phyloP scores from a whole-genome alignment of 2,888 invertebrate species.

The Catonia carolina region DNA sequence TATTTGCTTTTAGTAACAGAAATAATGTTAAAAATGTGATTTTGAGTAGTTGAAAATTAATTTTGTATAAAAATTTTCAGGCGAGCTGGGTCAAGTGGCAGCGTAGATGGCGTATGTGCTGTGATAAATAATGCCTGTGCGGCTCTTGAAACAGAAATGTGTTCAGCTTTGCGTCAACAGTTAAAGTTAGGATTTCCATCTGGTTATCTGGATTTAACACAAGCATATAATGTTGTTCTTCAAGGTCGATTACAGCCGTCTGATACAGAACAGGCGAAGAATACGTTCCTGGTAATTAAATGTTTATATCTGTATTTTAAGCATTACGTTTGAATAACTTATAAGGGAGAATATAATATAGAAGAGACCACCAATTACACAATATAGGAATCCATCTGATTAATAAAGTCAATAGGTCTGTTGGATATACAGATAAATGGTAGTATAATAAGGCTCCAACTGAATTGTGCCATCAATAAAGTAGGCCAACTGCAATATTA shows the following conservation, averaged over 20 bases:
- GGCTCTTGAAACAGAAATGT: conserved; percentile 78
- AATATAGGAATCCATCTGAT: no score
- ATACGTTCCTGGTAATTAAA: conserved; percentile 63
- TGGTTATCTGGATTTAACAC: conserved; percentile 67
- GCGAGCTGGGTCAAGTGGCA: conserved; percentile 83
- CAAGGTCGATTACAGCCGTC: conserved; percentile 70
- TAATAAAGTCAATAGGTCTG: no score
- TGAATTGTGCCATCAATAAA: no score
- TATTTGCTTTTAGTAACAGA: no score
- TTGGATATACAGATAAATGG: no score
- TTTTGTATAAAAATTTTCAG: conserved; percentile 45
- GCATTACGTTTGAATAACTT: no score
- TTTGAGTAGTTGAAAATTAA: no score
- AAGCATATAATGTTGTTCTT: conserved; percentile 78
- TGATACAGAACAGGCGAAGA: conserved; percentile 69
- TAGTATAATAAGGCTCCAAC: no score
- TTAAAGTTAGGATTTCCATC: conserved; percentile 74
- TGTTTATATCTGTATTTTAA: conserved; percentile 18
- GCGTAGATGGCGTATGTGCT: conserved; percentile 92
- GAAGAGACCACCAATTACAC: neutral
- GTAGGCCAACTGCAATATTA: no score
- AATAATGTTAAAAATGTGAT: no score
- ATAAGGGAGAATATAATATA: neutral
- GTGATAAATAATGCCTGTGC: conserved; percentile 89
- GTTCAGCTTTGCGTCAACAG: conserved; percentile 62